A percentile compares a stretch with the other conserved stretches of the same genome.
Evolutionary conservation across 2,113 vertebrate species (phyloP).

Genomic region (Ameiurus melas): DNA sequence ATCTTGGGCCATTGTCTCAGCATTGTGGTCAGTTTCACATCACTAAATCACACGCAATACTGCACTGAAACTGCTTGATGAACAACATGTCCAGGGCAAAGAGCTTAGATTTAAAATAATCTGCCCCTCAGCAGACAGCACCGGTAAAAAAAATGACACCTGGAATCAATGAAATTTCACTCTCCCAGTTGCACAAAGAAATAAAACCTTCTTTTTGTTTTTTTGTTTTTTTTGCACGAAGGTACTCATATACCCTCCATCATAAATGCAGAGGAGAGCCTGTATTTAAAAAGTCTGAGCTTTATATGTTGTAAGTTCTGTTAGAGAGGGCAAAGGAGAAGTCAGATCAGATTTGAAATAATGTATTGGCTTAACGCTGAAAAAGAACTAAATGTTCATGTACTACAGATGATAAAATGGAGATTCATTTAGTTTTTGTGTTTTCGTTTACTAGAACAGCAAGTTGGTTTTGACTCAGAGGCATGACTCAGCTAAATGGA

Average conservation of each 20-base stretch:
- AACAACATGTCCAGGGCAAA: constrained; percentile 42
- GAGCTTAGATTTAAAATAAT: constrained; percentile 29
- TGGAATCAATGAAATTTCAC: constrained; percentile 51
- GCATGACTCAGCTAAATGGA: constrained; percentile 50
- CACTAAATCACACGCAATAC: constrained; percentile 41
- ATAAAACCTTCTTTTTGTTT: constrained; percentile 30
- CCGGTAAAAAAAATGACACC: constrained; percentile 51
- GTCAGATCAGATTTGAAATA: background rate
- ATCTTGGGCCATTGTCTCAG: constrained; percentile 19
- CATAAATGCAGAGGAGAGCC: constrained; percentile 42
- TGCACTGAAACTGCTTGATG: constrained; percentile 12
- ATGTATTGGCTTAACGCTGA: background rate
- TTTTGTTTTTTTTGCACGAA: constrained; percentile 45
- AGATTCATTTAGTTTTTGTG: background rate
- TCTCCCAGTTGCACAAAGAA: constrained; percentile 43
- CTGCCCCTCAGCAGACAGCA: constrained; percentile 39
- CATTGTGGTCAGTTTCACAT: constrained; percentile 29
- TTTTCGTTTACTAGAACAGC: background rate
- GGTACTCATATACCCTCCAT: constrained; percentile 47
- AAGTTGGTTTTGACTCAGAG: constrained; percentile 53
- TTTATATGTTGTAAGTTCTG: constrained; percentile 17
- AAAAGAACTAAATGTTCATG: background rate
- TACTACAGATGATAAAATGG: background rate
- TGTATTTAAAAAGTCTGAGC: constrained; percentile 27
- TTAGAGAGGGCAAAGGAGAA: background rate